Evolutionary conservation across 2,113 vertebrate species (phyloP).

Genomic region (Zosterops lateralis): DNA sequence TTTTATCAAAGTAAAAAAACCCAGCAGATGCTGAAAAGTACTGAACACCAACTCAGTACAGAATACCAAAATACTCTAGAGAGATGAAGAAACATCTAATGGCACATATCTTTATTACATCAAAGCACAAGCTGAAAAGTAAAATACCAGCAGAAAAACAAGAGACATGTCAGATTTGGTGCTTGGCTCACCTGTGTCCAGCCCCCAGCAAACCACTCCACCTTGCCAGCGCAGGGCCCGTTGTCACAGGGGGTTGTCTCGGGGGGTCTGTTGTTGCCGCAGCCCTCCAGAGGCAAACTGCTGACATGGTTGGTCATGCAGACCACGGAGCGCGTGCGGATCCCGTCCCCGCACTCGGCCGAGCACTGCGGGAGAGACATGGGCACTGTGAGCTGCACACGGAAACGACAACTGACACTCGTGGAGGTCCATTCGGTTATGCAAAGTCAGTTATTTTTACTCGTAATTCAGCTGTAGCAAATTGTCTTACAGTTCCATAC

Average conservation of each 20-base stretch:
- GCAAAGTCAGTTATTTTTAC: neutral
- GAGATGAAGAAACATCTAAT: neutral
- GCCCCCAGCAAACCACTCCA: conserved; percentile 91
- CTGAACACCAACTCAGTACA: neutral
- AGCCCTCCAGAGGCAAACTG: conserved; percentile 90
- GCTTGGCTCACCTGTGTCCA: conserved; percentile 87
- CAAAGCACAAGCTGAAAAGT: neutral
- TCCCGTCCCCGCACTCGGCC: conserved; percentile 84
- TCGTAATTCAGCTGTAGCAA: neutral
- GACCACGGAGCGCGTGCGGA: conserved; percentile 82
- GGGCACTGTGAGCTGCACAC: accelerated
- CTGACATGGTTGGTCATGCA: conserved; percentile 90
- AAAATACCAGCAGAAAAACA: neutral
- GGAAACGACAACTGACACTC: accelerated
- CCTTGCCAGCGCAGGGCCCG: conserved; percentile 85
- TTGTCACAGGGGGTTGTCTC: conserved; percentile 83
- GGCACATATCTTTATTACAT: neutral
- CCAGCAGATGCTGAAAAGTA: neutral
- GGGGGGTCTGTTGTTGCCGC: conserved; percentile 82
- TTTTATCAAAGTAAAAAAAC: neutral
- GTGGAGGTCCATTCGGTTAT: accelerated
- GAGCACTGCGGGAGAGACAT: conserved; percentile 80
- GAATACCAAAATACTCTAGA: neutral
- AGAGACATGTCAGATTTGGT: accelerated
- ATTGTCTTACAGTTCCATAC: neutral